Percentiles rank a stretch among this genome's conserved stretches.
Evolutionary conservation across 2,113 vertebrate species (phyloP).

Genomic region (Caloenas nicobarica): DNA sequence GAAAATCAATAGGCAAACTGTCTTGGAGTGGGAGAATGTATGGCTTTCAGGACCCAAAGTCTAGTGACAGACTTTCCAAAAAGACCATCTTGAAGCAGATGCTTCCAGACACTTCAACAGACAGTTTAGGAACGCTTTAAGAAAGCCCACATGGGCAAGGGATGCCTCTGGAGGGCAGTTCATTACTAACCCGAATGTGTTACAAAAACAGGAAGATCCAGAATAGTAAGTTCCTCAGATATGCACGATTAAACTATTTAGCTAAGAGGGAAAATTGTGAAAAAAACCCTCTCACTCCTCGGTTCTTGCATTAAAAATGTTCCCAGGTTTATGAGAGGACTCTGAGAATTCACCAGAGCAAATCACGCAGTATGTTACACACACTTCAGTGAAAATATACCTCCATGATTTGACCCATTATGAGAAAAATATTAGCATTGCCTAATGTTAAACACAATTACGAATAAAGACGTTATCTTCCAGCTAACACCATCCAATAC

Average conservation of each 20-base stretch:
- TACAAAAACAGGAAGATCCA: neutral
- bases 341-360: neutral
- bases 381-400: neutral
- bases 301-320: neutral
- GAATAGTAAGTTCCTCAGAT: neutral
- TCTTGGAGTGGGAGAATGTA: neutral
- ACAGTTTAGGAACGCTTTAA: neutral
- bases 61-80: neutral
- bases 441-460: neutral
- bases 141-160: neutral
- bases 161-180: neutral
- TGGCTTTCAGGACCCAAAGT: neutral
- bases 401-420: neutral
- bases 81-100: neutral
- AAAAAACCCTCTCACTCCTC: neutral
- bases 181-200: neutral
- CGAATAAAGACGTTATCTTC: neutral
- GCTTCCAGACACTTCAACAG: neutral
- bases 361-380: neutral
- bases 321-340: neutral
- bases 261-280: neutral
- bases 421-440: neutral
- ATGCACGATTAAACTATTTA: neutral
- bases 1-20: neutral
- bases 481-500: neutral